Evolutionary conservation across 2,113 vertebrate species (phyloP).

Genomic region (Potamarius usumacintae): DNA sequence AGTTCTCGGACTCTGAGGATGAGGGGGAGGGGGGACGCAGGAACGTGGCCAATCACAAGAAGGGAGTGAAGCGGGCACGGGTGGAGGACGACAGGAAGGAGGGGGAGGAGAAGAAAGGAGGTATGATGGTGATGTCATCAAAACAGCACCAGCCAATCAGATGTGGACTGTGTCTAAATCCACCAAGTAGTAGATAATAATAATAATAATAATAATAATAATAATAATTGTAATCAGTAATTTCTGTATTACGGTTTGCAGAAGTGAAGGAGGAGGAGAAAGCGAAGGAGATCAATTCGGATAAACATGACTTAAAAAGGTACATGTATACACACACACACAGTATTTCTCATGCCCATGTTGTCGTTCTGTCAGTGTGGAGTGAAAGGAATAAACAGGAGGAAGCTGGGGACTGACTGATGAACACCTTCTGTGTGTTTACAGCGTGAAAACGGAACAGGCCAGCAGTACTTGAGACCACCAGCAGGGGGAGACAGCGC

Average conservation of each 20-base stretch:
- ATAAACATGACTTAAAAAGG: constrained; percentile 87
- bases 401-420: not conserved
- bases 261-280: constrained; percentile 91
- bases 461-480: constrained; percentile 81
- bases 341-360: not conserved
- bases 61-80: constrained; percentile 83
- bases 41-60: constrained; percentile 88
- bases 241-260: constrained; percentile 58
- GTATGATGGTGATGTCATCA: constrained; percentile 59
- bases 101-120: constrained; percentile 85
- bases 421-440: not conserved
- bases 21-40: constrained; percentile 89
- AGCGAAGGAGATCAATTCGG: constrained; percentile 81
- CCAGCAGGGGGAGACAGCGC: not conserved
- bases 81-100: constrained; percentile 91
- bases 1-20: constrained; percentile 93
- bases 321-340: constrained; percentile 53
- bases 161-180: not conserved
- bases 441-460: constrained; percentile 86
- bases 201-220: not conserved
- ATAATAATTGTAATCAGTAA: not conserved
- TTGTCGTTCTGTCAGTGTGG: not conserved
- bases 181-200: no score
- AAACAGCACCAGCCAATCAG: not conserved
- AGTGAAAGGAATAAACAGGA: not conserved